Conservation (phyloP, 2,888 invertebrate species). For the Lordiphosa fenestrarum region DNA sequence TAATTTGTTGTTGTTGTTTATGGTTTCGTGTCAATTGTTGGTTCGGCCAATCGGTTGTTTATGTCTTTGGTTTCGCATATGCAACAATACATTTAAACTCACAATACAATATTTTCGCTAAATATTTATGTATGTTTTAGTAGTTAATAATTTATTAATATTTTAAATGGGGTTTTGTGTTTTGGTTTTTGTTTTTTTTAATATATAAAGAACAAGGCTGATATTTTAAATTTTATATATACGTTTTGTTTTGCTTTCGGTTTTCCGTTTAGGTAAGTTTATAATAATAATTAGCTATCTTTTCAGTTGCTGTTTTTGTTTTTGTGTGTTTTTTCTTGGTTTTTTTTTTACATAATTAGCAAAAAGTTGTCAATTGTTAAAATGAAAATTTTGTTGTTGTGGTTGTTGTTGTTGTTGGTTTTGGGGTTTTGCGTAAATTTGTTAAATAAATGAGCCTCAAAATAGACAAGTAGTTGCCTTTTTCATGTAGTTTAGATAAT, state of each 20-base stretch:
- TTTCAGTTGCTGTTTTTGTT: constrained; percentile 51
- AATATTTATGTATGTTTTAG: constrained; percentile 74
- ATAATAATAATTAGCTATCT: constrained; percentile 70
- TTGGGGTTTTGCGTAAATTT: constrained; percentile 33
- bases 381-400: constrained; percentile 33
- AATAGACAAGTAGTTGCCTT: constrained; percentile 60
- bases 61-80: constrained; percentile 51
- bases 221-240: constrained; percentile 63
- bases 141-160: constrained; percentile 62
- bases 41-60: constrained; percentile 36
- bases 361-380: constrained; percentile 57
- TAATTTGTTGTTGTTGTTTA: constrained; percentile 35
- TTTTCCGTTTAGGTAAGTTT: constrained; percentile 56
- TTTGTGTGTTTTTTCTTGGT: constrained; percentile 35
- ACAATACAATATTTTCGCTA: constrained; percentile 79
- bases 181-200: constrained; percentile 46
- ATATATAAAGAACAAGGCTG: constrained; percentile 77
- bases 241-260: constrained; percentile 38
- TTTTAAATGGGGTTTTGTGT: constrained; percentile 46
- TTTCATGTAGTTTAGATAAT: constrained; percentile 36
- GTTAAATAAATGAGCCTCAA: constrained; percentile 69
- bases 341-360: constrained; percentile 63
- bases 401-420: constrained; percentile 25
- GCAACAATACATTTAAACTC: constrained; percentile 79
- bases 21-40: constrained; percentile 12